Evolutionary conservation across 1,140 invertebrate genomes (phyloP).

Genomic region (Lasaia peninsularis): DNA sequence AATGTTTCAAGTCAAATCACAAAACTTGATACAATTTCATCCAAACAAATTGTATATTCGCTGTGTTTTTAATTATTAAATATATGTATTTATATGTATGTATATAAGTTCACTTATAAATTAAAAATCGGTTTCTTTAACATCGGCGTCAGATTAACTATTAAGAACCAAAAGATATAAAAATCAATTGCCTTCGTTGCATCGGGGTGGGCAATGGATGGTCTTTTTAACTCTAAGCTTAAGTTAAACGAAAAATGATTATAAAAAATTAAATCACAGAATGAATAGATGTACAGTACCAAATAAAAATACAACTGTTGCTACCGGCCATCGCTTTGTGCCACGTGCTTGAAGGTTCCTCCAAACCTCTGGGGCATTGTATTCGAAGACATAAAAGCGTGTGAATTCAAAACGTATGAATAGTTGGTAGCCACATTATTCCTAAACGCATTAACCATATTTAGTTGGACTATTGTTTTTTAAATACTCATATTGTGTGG

Average conservation of each 20-base stretch:
- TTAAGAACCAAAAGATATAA: slow-evolving; percentile 71
- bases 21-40: too few species aligned
- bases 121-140: not conserved
- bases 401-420: slow-evolving; percentile 8
- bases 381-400: slow-evolving; percentile 9
- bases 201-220: slow-evolving; percentile 64
- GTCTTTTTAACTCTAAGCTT: slow-evolving; percentile 56
- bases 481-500: not conserved
- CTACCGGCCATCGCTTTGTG: slow-evolving; percentile 57
- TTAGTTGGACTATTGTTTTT: not conserved
- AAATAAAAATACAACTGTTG: slow-evolving; percentile 48
- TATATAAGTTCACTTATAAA: too few species aligned
- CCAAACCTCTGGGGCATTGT: slow-evolving; percentile 30
- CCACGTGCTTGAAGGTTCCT: slow-evolving; percentile 37
- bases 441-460: not conserved
- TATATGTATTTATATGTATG: too few species aligned
- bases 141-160: not conserved
- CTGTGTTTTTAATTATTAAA: too few species aligned
- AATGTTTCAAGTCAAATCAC: too few species aligned
- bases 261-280: slow-evolving; percentile 75
- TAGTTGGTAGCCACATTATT: slow-evolving; percentile 12
- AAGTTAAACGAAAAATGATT: slow-evolving; percentile 74
- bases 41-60: too few species aligned
- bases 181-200: slow-evolving; percentile 68
- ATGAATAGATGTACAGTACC: slow-evolving; percentile 59